Conservation (phyloP, 2,888 invertebrate species). For the Dynastes hyllus region DNA sequence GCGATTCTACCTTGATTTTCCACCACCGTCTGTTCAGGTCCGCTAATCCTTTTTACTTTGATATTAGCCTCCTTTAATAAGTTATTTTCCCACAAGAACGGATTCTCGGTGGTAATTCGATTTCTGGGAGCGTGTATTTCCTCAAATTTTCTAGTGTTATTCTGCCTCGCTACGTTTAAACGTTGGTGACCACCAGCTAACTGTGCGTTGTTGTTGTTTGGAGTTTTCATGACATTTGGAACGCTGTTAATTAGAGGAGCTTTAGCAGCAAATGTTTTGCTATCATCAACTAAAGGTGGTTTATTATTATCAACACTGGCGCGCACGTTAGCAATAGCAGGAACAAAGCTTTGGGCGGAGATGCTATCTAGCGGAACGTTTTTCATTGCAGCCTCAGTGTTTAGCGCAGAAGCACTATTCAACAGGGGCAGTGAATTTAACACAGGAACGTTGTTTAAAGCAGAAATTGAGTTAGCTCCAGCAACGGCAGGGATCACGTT, state of each 20-base stretch:
- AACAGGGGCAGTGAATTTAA: neutral
- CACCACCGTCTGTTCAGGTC: constrained; percentile 22
- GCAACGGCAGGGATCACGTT: too few species aligned
- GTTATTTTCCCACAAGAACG: constrained; percentile 50
- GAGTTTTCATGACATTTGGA: neutral
- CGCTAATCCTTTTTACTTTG: constrained; percentile 42
- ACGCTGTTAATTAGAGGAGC: too few species aligned
- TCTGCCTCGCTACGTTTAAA: neutral
- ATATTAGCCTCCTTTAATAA: constrained; percentile 49
- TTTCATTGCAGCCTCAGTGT: constrained; percentile 2
- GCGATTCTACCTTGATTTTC: constrained; percentile 21
- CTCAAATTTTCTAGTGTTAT: neutral
- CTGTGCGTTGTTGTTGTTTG: neutral
- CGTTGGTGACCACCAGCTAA: neutral
- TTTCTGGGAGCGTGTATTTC: neutral
- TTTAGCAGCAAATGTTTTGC: neutral
- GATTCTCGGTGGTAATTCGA: constrained; percentile 38
- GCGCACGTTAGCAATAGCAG: neutral
- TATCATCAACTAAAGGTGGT: neutral
- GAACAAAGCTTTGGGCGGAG: constrained; percentile 7
- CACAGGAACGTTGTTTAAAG: neutral
- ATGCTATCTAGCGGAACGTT: neutral
- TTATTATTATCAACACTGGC: neutral
- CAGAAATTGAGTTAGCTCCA: neutral
- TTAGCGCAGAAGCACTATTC: neutral